phyloP scores from a whole-genome alignment of 2,888 invertebrate species.

The Ectemnius lituratus region DNA sequence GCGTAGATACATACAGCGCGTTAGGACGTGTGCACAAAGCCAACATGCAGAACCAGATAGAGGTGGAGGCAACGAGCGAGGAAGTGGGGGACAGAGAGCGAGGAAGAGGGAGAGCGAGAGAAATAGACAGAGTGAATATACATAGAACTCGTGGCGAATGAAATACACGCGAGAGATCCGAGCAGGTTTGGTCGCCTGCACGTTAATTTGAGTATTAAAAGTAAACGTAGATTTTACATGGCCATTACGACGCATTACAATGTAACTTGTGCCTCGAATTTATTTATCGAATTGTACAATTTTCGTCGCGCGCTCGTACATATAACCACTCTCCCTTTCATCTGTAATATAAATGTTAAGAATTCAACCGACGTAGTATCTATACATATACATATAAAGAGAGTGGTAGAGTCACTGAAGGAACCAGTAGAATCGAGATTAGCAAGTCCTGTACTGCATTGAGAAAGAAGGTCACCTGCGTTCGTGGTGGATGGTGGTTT shows the following conservation, averaged over 20 bases:
- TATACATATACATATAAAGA: too few species aligned
- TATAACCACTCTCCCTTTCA: too few species aligned
- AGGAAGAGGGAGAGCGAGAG: too few species aligned
- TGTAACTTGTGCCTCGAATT: conserved; percentile 18
- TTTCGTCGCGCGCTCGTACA: conserved; percentile 7
- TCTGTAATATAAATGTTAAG: too few species aligned
- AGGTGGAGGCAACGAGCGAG: neutral
- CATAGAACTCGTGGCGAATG: neutral
- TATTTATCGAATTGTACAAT: conserved; percentile 38
- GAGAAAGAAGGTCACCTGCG: too few species aligned
- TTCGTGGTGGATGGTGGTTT: too few species aligned
- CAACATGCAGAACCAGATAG: neutral
- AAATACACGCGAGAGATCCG: neutral
- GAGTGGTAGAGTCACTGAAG: too few species aligned
- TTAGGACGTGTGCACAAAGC: too few species aligned
- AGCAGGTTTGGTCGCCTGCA: conserved; percentile 24
- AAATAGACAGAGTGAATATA: neutral
- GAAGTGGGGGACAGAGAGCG: neutral
- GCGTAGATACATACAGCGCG: neutral
- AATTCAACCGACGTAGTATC: too few species aligned
- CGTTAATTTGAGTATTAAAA: conserved; percentile 32
- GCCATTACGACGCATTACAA: neutral
- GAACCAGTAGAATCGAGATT: too few species aligned
- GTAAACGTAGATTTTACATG: conserved; percentile 23
- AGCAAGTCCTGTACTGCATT: too few species aligned